Evolutionary conservation across 2,797 vertebrate genomes (phyloP).

Genomic region (Thunnus albacares): DNA sequence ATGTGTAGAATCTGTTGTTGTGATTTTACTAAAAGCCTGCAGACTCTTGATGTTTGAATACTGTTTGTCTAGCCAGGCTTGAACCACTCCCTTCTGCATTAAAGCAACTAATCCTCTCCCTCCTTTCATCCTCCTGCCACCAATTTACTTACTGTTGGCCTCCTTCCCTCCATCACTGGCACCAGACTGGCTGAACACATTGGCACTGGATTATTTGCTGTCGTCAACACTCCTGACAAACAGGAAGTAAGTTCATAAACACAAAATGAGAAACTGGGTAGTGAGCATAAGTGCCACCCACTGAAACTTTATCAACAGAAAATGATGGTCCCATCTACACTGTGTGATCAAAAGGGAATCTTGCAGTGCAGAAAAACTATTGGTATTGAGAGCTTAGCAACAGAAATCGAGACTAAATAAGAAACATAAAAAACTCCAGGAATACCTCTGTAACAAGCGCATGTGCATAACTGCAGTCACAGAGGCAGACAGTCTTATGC

Average conservation of each 20-base stretch:
- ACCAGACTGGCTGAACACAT: constrained; percentile 35
- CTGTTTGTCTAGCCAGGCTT: neutral
- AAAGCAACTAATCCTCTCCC: constrained; percentile 5
- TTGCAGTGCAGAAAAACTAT: neutral
- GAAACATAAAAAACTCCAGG: constrained; percentile 19
- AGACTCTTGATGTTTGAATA: neutral
- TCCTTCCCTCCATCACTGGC: constrained; percentile 31
- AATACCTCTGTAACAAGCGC: constrained; percentile 19
- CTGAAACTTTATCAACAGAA: neutral
- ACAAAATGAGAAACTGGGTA: neutral
- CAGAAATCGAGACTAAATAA: constrained; percentile 25
- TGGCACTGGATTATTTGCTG: constrained; percentile 20
- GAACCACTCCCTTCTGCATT: neutral
- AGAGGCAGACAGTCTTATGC: constrained; percentile 27
- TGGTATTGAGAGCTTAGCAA: neutral
- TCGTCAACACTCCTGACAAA: constrained; percentile 28
- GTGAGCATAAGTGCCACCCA: neutral
- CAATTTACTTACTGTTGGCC: constrained; percentile 30
- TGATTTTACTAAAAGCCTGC: neutral
- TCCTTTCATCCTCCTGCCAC: constrained; percentile 24
- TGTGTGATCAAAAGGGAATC: neutral
- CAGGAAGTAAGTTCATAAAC: constrained; percentile 5
- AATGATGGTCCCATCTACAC: neutral
- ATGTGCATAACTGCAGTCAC: neutral
- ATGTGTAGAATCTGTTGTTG: neutral